phyloP scores from a whole-genome alignment of 2,113 vertebrate species.

The Engraulis encrasicolus region DNA sequence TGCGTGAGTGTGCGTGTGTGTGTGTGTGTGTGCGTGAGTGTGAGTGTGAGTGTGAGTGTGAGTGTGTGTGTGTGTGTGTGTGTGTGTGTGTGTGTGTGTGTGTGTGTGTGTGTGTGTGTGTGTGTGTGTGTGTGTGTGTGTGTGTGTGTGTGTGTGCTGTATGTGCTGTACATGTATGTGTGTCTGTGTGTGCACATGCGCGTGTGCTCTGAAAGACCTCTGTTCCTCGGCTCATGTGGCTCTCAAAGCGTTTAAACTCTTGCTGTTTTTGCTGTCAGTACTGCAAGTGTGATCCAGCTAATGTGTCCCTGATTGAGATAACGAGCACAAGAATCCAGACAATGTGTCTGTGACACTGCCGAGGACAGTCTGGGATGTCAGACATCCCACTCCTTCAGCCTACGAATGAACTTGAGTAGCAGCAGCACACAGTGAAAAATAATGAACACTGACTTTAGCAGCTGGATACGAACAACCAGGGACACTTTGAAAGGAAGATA shows the following conservation, averaged over 20 bases:
- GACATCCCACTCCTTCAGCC: background rate
- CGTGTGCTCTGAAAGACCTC: background rate
- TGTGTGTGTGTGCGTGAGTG: background rate
- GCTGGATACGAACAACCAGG: background rate
- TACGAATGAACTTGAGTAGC: background rate
- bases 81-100: background rate
- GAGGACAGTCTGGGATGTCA: background rate
- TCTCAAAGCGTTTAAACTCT: too few relatives aligned
- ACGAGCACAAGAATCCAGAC: background rate
- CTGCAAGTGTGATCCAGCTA: too few relatives aligned
- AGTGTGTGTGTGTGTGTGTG: background rate
- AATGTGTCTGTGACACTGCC: background rate
- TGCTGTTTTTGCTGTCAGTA: too few relatives aligned
- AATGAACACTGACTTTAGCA: background rate
- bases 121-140: background rate
- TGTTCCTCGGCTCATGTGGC: background rate
- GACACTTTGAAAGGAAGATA: background rate
- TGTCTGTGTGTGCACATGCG: background rate
- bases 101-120: background rate
- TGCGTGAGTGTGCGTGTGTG: background rate
- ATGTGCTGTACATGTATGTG: too few relatives aligned
- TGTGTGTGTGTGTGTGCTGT: too few relatives aligned
- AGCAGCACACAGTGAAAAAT: background rate
- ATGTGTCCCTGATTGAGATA: background rate
- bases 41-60: background rate